These are phyloP conservation scores for Tapirus indicus DNA, from an alignment of 2,797 vertebrate genomes.

Conservation along the genomic window DNA sequence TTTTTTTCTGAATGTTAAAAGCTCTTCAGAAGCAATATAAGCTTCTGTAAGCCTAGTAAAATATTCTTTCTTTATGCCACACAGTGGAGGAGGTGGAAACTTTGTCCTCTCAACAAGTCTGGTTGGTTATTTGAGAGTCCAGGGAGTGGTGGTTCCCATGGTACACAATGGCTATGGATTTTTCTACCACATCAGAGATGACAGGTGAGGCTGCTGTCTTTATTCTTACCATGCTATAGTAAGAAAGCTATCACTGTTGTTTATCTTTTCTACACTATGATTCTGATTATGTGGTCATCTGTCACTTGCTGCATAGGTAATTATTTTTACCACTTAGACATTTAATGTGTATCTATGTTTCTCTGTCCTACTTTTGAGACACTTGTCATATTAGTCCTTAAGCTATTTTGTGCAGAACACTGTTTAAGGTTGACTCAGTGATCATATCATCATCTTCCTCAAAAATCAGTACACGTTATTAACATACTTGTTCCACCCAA, in stretches of 20 bases:
- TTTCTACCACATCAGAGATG: conserved; percentile 97
- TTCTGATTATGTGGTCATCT: not conserved
- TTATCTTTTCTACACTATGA: not conserved
- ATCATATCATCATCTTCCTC: not conserved
- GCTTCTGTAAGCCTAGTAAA: not conserved
- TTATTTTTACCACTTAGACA: not conserved
- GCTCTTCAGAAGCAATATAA: not conserved
- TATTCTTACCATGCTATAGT: not conserved
- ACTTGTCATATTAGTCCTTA: not conserved
- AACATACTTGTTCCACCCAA: not conserved
- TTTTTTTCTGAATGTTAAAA: conserved; percentile 24
- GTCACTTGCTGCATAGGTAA: not conserved
- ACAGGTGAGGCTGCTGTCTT: conserved; percentile 90
- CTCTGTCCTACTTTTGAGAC: conserved; percentile 20
- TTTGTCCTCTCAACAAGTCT: conserved; percentile 97
- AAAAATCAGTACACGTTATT: conserved; percentile 1
- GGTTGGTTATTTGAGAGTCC: conserved; percentile 93
- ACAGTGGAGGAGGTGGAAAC: conserved; percentile 97
- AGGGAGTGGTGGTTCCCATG: conserved; percentile 94
- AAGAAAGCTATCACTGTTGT: not conserved
- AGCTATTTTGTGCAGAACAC: not conserved
- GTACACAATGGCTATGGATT: conserved; percentile 95
- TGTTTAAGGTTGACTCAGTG: not conserved
- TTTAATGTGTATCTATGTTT: not conserved
- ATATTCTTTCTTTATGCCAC: conserved; percentile 77